A percentile compares a stretch with the other conserved stretches of the same genome.
phyloP scores from a whole-genome alignment of 2,888 invertebrate species.

The Phalera bucephala region DNA sequence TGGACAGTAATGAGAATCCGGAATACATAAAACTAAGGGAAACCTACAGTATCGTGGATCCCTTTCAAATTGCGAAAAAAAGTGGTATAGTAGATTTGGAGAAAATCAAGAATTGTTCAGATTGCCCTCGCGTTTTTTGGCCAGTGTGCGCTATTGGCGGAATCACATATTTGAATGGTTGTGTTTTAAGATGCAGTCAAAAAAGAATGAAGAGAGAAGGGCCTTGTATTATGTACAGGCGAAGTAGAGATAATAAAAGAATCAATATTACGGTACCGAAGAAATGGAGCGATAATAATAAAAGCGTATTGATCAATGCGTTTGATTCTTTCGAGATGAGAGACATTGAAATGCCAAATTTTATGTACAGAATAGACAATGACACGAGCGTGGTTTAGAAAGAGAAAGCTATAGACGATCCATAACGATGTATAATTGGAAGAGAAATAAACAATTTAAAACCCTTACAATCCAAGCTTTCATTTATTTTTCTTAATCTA shows the following conservation, averaged over 20 bases:
- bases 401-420: too few species aligned
- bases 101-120: not conserved
- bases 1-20: too few species aligned
- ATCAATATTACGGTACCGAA: not conserved
- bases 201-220: slow-evolving; percentile 20
- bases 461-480: too few species aligned
- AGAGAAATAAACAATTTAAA: too few species aligned
- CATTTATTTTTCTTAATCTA: too few species aligned
- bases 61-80: slow-evolving; percentile 1
- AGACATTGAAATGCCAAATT: not conserved
- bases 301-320: not conserved
- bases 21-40: rapidly evolving
- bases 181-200: slow-evolving; percentile 36
- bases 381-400: too few species aligned
- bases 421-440: too few species aligned
- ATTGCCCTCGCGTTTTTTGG: slow-evolving; percentile 44
- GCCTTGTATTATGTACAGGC: slow-evolving; percentile 39
- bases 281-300: slow-evolving; percentile 3
- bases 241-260: not conserved
- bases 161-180: slow-evolving; percentile 39
- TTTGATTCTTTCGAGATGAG: not conserved
- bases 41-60: slow-evolving; percentile 2
- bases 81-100: not conserved
- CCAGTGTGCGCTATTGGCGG: slow-evolving; percentile 33
- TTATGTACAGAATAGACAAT: too few species aligned